Evolutionary conservation across 1,140 invertebrate species (phyloP).

Genomic region (Charaxes varanes): DNA sequence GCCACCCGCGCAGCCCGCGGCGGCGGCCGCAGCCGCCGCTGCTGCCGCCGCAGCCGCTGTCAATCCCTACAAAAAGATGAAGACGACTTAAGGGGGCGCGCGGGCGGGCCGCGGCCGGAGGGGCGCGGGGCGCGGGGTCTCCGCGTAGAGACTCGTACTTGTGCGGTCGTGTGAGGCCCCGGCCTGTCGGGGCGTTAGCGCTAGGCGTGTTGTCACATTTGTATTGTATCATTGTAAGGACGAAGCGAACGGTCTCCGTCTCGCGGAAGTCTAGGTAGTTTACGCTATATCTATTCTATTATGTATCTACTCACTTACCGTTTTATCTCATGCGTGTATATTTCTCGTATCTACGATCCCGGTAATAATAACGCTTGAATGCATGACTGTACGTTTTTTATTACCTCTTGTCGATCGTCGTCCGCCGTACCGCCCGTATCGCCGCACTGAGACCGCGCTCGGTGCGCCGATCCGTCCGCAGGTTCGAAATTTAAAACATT

Average conservation of each 20-base stretch:
- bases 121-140: constrained; percentile 65
- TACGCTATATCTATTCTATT: constrained; percentile 67
- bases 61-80: constrained; percentile 91
- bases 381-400: constrained; percentile 92
- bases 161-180: constrained; percentile 57
- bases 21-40: constrained; percentile 66
- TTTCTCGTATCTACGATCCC: constrained; percentile 78
- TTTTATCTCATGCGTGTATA: constrained; percentile 76
- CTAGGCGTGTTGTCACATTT: constrained; percentile 73
- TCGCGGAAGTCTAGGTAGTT: constrained; percentile 67
- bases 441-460: constrained; percentile 70
- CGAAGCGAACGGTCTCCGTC: constrained; percentile 58
- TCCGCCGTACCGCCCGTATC: constrained; percentile 63
- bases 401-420: constrained; percentile 74
- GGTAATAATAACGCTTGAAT: constrained; percentile 92
- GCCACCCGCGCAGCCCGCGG: constrained; percentile 71
- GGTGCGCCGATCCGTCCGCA: constrained; percentile 66
- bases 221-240: constrained; percentile 73
- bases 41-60: constrained; percentile 76
- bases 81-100: constrained; percentile 82
- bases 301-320: constrained; percentile 68
- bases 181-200: constrained; percentile 68
- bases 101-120: constrained; percentile 41
- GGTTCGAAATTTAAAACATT: too few species aligned
- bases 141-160: constrained; percentile 66